Base-by-base conservation (phyloP, 1,140 invertebrate species). In the Leptinotarsa lineolata region DNA sequence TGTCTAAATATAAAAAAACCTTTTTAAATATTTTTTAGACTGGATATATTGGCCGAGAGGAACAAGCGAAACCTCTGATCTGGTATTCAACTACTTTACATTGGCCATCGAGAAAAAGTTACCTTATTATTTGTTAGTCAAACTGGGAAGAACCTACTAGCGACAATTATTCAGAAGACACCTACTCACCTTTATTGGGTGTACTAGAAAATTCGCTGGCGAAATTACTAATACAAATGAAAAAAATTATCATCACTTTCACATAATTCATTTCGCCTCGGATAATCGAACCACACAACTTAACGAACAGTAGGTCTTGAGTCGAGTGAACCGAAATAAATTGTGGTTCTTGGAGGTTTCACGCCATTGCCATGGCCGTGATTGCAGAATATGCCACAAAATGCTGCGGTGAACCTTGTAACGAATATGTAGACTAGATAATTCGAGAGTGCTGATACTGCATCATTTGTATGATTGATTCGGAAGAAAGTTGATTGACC, bases 361-460 rank as follows among this genome's bases (percentile, higher is more conserved):
- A 54, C 16, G 16, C n/a, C 48, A n/a, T 54, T 18, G 48, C 48
- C 48, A 54, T 54, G 48, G 48, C n/a, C 48, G 48, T 18, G 48
- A 54, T 5, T 54, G 48, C 48, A 54, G 48, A 54, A 54, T 54
- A 16, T 54, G 15, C 48, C 48, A 54, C 48, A 54, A 54, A 54
- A 16, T 54, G 48, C n/a, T 5, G 48, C 48, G 48, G 16, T 54
- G 48, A 54, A 54, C 48, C 48, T 54, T 54, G 48, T 54, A 54
- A 54, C 48, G 15, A 54, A 54, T 54, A 54, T 54, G 48, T 54
- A 54, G 48, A 16, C 15, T 54, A 54, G 48, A 54, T 54, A 13
- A 54, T 54, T 54, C 48, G 48, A 54, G 48, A 54, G 48, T 54
- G 48, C 48, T 54, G 48, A 54, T 54, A 54, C 48, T 54, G 48